Evolutionary conservation across 2,888 invertebrate genomes (phyloP), one percentile per base, ranked within the genome.

Genomic region (Dolomedes plantarius): DNA sequence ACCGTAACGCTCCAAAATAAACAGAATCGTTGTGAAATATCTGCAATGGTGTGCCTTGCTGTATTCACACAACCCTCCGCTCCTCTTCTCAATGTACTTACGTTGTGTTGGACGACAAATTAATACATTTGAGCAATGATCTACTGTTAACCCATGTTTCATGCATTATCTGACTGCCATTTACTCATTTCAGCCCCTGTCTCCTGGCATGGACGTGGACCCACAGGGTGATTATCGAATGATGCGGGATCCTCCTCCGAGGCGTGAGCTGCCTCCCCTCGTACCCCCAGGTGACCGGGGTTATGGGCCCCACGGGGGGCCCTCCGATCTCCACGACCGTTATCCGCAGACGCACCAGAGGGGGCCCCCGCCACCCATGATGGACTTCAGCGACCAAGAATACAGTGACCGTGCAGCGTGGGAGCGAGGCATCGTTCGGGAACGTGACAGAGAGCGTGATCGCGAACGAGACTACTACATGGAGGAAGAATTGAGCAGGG

Each of bases 271-370:
- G 16, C 86, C 86, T 19, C 77, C 77, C 9, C 41, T 62, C 11
- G 31, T 28, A 6, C 31, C 56, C 16, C 71, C 62, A 1, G 75
- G 74, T 27, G 65, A 76, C 41, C 68, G 76, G 46, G 71, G 73
- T 7, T 11, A 32, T 28, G 74, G 73, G 11, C 56, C 74, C 11
- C 71, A 82, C 28, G 75, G 67, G 19, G 67, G 65, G 1, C 67
- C 76, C 23, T 56, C 72, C 5, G 79, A 79, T 41, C 64, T 77
- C n/a, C 85, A 72, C 16, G 85, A 85, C 68, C 73, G 85, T 31
- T 85, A 85, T 27, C 77, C 77, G 28, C 77, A 78, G 29, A 79
- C 79, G 32, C 86, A 86, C 86, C 79, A 86, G 50, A 69, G 75
- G 23, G 73, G 73, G 23, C 32, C 67, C 2, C 85, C 62, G 28